Base-by-base conservation (phyloP, 2,888 invertebrate genomes). In the Eristalis arbustorum region DNA sequence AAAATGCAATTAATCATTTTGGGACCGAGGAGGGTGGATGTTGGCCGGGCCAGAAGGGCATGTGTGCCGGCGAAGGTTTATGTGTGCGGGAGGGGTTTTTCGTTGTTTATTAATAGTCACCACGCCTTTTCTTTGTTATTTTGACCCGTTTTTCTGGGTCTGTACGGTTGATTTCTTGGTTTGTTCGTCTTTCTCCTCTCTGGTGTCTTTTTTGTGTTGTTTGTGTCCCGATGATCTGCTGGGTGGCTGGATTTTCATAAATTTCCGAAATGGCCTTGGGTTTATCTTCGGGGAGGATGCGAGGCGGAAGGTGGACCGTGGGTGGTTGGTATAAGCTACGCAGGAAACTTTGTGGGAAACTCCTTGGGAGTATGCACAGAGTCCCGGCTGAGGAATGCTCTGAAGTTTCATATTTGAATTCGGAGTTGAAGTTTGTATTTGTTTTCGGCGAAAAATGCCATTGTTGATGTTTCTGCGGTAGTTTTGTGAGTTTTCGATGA, bases 1-100 rank as follows among this genome's bases (percentile, higher is more conserved):
- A 67, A 87, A 87, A 87, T 83, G 87, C 87, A 87, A 87, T 87
- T 87, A 87, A 87, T 87, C 87, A 87, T 83, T 87, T 67, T 18
- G 49, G 83, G 87, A 63, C 31, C 31, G 31, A 23, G 37, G 22
- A 62, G 66, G 49, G 49, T n/a, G 42, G 49, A 49, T 49, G 49
- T 49, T 49, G 49, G 34, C 37, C 59, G 28, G 80, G 28, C 40
- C 61, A 67, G 68, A 49, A 63, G 63, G 62, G 68, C 25, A 42
- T 66, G 72, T 73, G 22, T 57, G 67, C 34, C 2, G 2, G 62
- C 31, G 64, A 18, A 49, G 67, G 56, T 42, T n/a, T 57, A 23
- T 57, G 83, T 57, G 73, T 34, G 59, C 14, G n/a, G 63, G 42
- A 18, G 63, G 71, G 83, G n/a, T n/a, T 71, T 69, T 75, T 78